phyloP scores from a whole-genome alignment of 2,888 invertebrate genomes.

The Cheilosia vernalis region DNA sequence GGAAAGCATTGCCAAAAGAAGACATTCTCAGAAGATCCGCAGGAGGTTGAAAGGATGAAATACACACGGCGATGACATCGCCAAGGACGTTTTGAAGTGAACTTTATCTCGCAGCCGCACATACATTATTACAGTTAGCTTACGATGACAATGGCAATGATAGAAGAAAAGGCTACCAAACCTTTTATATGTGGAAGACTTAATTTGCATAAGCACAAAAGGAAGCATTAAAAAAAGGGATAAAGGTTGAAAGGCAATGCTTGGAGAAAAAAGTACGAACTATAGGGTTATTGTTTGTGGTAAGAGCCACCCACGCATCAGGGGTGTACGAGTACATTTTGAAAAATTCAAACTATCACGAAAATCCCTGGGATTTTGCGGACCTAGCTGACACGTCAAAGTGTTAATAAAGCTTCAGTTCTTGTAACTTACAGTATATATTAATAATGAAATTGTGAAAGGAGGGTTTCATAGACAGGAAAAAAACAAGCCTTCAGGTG shows the following conservation, averaged over 20 bases:
- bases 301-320: not conserved
- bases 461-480: too few relatives aligned
- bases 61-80: constrained; percentile 52
- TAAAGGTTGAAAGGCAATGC: not conserved
- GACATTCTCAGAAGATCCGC: constrained; percentile 7
- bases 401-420: constrained; percentile 55
- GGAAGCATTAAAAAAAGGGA: constrained; percentile 8
- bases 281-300: constrained; percentile 38
- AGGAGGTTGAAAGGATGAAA: not conserved
- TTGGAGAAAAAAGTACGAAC: constrained; percentile 14
- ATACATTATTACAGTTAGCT: constrained; percentile 13
- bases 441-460: too few relatives aligned
- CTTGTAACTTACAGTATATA: not conserved
- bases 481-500: too few relatives aligned
- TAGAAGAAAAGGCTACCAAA: constrained; percentile 54
- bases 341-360: constrained; percentile 45
- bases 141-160: constrained; percentile 26
- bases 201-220: constrained; percentile 70
- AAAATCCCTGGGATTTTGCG: constrained; percentile 27
- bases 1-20: not conserved
- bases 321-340: not conserved
- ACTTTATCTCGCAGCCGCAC: constrained; percentile 33
- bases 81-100: constrained; percentile 60
- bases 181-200: constrained; percentile 66
- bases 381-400: constrained; percentile 28